A percentile compares a stretch with the other conserved stretches of the same genome.
Evolutionary conservation across 2,797 vertebrate genomes (phyloP).

Genomic region (Sebastolobus alascanus): DNA sequence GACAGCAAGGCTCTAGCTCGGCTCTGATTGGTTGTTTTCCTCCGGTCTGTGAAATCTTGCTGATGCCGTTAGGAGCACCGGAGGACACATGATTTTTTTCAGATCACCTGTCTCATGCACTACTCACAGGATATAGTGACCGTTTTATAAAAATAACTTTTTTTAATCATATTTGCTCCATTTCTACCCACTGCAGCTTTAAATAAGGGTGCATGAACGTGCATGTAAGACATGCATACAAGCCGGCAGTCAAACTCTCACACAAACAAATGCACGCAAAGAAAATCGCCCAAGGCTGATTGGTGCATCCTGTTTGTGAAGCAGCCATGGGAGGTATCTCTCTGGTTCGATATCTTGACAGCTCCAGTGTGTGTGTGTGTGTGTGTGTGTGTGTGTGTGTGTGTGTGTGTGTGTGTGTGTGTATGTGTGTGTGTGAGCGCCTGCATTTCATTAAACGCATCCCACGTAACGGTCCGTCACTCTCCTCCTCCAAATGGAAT

Average conservation of each 20-base stretch:
- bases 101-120: too few relatives aligned
- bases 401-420: constrained; percentile 43
- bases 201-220: constrained; percentile 22
- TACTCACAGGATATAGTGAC: too few relatives aligned
- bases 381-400: constrained; percentile 39
- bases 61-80: too few relatives aligned
- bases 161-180: too few relatives aligned
- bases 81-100: too few relatives aligned
- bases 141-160: too few relatives aligned
- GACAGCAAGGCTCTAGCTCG: fast-evolving
- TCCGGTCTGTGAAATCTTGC: too few relatives aligned
- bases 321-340: constrained; percentile 77
- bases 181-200: too few relatives aligned
- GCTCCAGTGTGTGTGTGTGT: constrained; percentile 46
- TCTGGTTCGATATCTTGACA: constrained; percentile 81
- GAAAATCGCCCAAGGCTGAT: constrained; percentile 83
- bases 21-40: too few relatives aligned
- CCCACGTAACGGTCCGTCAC: constrained; percentile 57
- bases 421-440: constrained; percentile 55
- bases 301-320: constrained; percentile 81
- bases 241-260: constrained; percentile 29
- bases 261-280: constrained; percentile 63
- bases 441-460: constrained; percentile 79
- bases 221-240: constrained; percentile 33
- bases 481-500: constrained; percentile 66